phyloP scores from a whole-genome alignment of 2,797 vertebrate genomes.

The Thunnus albacares region DNA sequence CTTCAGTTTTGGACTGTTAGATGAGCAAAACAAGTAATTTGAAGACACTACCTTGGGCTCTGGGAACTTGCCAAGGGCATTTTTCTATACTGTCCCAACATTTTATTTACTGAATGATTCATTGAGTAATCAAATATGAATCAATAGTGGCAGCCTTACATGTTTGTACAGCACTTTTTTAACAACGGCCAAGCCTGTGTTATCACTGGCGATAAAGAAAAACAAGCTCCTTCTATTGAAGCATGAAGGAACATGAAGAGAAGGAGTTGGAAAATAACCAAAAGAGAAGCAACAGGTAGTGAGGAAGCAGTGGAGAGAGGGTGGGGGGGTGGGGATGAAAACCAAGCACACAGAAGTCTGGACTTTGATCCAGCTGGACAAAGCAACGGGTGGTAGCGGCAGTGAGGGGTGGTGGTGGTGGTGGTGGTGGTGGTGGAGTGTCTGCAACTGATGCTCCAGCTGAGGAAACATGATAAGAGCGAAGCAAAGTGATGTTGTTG shows the following conservation, averaged over 20 bases:
- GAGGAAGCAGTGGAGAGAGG: conserved; percentile 28
- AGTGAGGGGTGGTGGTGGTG: background rate
- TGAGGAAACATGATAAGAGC: conserved; percentile 77
- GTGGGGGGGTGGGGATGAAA: conserved; percentile 43
- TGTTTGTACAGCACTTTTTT: background rate
- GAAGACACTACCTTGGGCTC: too few relatives aligned
- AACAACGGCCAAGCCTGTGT: too few relatives aligned
- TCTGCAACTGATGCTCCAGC: conserved; percentile 67
- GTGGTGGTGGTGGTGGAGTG: background rate
- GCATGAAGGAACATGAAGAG: conserved; percentile 29
- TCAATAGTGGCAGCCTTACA: background rate
- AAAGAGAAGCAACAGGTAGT: conserved; percentile 57
- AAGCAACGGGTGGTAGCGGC: conserved; percentile 32
- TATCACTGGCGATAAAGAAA: conserved; percentile 9
- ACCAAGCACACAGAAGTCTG: conserved; percentile 19
- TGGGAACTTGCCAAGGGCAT: too few relatives aligned
- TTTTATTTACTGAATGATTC: background rate
- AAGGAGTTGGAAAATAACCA: conserved; percentile 32
- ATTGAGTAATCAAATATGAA: background rate
- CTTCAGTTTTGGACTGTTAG: too few relatives aligned
- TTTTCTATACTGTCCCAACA: background rate
- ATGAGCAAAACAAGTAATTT: too few relatives aligned
- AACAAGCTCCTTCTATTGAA: conserved; percentile 40
- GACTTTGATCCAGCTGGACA: conserved; percentile 72
- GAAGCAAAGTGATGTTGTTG: conserved; percentile 33